phyloP scores from a whole-genome alignment of 2,797 vertebrate species.

The Apodemus agrarius region DNA sequence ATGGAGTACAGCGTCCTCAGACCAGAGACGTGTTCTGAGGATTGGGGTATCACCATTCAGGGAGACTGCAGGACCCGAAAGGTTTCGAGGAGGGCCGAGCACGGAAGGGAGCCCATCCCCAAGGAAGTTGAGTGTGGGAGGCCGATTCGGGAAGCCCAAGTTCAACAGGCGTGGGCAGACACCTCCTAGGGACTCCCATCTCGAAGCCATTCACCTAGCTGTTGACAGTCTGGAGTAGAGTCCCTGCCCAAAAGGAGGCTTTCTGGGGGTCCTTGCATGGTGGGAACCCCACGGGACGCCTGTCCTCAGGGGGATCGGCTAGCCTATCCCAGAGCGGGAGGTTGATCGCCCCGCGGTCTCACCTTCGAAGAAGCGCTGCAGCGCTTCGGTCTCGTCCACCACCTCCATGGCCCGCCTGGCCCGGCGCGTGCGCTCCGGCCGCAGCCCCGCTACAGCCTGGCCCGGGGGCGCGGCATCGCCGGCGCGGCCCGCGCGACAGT shows the following conservation, averaged over 20 bases:
- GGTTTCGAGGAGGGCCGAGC: background rate
- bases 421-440: slow-evolving; percentile 80
- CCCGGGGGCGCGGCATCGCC: slow-evolving; percentile 81
- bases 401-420: slow-evolving; percentile 94
- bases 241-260: background rate
- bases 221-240: background rate
- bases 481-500: slow-evolving; percentile 71
- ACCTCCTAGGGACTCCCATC: background rate
- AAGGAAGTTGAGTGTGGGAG: background rate
- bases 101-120: background rate
- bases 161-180: background rate
- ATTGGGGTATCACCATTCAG: background rate
- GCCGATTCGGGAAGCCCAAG: background rate
- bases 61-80: background rate
- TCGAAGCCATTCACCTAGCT: background rate
- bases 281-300: background rate
- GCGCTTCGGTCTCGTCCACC: slow-evolving; percentile 98
- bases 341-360: slow-evolving; percentile 78
- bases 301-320: background rate
- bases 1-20: background rate
- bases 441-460: slow-evolving; percentile 77
- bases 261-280: background rate
- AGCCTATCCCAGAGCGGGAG: background rate
- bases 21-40: background rate
- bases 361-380: slow-evolving; percentile 99